Evolutionary conservation across 2,888 invertebrate genomes (phyloP).

Genomic region (Philonicus albiceps): DNA sequence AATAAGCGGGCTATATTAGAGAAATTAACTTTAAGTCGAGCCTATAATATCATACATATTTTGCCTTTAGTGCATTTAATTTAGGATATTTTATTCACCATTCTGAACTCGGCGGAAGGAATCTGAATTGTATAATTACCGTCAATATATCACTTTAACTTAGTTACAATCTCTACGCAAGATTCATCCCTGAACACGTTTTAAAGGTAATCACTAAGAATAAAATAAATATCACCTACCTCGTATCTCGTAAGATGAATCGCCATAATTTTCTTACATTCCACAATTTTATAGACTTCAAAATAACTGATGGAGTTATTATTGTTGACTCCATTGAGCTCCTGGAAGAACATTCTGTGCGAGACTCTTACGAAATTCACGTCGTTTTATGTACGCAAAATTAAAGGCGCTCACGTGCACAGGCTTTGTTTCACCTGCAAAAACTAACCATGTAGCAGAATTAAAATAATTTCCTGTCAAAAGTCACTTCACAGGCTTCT

Average conservation of each 20-base stretch:
- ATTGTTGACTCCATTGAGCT: constrained; percentile 10
- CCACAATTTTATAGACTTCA: constrained; percentile 4
- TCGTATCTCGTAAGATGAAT: neutral
- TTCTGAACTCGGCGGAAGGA: no score
- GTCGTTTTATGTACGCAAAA: neutral
- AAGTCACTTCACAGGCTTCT: neutral
- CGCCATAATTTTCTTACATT: constrained; percentile 13
- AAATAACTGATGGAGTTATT: constrained; percentile 1
- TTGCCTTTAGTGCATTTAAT: neutral
- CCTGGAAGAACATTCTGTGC: constrained; percentile 2
- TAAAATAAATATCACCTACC: neutral
- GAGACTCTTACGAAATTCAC: neutral
- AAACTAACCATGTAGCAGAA: neutral
- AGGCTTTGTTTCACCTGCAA: neutral
- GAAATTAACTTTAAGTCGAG: no score
- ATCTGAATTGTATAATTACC: no score
- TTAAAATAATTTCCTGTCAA: neutral
- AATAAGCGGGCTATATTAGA: no score
- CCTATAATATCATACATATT: neutral
- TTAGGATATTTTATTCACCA: no score
- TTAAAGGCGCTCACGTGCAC: neutral
- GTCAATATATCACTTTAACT: no score
- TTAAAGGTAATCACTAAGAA: neutral
- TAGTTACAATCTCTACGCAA: no score
- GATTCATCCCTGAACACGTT: neutral